These are phyloP conservation scores for Lasioglossum marginatum DNA, from an alignment of 2,888 invertebrate genomes.

Conservation along the genomic window DNA sequence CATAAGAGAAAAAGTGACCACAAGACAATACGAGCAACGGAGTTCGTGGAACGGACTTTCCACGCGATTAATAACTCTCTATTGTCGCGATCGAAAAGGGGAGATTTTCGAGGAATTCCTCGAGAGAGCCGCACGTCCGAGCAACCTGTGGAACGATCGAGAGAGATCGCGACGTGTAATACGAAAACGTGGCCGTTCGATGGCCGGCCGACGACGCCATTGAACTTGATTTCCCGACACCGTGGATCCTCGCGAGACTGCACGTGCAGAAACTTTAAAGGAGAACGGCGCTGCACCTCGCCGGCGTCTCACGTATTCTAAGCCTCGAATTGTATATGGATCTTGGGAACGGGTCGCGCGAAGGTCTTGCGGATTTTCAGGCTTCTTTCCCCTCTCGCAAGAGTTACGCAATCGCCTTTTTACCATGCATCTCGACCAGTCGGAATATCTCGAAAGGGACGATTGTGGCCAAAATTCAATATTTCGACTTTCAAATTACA, in stretches of 20 bases:
- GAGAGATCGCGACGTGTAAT: neutral
- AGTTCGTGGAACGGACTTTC: constrained; percentile 37
- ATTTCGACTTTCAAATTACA: no score
- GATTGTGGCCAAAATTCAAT: no score
- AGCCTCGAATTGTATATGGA: constrained; percentile 45
- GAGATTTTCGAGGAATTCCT: neutral
- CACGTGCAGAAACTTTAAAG: constrained; percentile 69
- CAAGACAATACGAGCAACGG: constrained; percentile 50
- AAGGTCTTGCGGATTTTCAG: neutral
- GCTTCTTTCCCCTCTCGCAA: neutral
- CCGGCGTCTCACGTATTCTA: constrained; percentile 54
- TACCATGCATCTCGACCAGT: neutral
- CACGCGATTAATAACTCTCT: constrained; percentile 29
- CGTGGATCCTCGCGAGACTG: constrained; percentile 52
- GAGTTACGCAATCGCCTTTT: neutral
- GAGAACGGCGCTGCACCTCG: constrained; percentile 61
- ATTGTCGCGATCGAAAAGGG: neutral
- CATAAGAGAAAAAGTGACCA: constrained; percentile 28
- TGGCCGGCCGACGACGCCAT: constrained; percentile 67
- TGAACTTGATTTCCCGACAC: constrained; percentile 75
- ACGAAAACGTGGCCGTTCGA: constrained; percentile 41
- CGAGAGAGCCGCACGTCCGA: neutral
- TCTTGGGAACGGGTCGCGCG: constrained; percentile 34
- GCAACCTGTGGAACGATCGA: neutral
- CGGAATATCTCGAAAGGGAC: no score